Evolutionary conservation across 2,113 vertebrate species (phyloP), one percentile per base, ranked within the genome.

Genomic region (Baryphthengus martii): DNA sequence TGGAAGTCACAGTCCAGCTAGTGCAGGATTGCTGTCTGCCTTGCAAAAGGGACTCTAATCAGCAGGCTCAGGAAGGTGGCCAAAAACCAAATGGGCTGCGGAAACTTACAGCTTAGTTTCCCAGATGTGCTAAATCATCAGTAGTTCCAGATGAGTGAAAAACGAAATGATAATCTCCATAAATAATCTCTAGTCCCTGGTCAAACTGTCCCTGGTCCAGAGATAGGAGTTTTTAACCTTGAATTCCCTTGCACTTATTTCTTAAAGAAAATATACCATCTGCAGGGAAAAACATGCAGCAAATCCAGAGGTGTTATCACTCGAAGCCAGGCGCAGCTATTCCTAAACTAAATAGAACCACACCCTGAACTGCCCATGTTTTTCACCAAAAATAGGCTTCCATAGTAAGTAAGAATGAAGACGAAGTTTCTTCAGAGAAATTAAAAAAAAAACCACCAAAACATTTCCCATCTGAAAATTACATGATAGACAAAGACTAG

Each of bases 51-150:
- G 91, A 79, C 93, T 68, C 87, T 82, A 63, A 95, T 91, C 88
- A 91, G 76, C 76, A 89, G 81, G 40, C n/a, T 77, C 72, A 75
- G 88, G 93, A 96, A 86, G n/a, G 33, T 75, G 47, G 93, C 92
- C 96, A 95, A 90, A 85, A 44, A 17, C n/a, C 39, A 90, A 90
- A 93, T 17, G 65, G 53, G 37, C 90, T 94, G 93, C 9, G 5
- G 93, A 92, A 90, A 95, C 79, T 81, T 72, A 47, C 33, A 84
- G 63, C 52, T 81, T 80, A 31, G 14, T 81, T 95, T 89, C 81
- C 83, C 90, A 93, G 94, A 96, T 93, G 72, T 80, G 93, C 82
- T 90, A 96, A 88, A 91, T 95, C 79, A 93, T 88, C 72, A 82
- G 75, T 58, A 86, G 82, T 67, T 97, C 52, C 85, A 96, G 72